A percentile compares a stretch with the other conserved stretches of the same genome.
Evolutionary conservation across 2,113 vertebrate species (phyloP).

Genomic region (Lontra canadensis): DNA sequence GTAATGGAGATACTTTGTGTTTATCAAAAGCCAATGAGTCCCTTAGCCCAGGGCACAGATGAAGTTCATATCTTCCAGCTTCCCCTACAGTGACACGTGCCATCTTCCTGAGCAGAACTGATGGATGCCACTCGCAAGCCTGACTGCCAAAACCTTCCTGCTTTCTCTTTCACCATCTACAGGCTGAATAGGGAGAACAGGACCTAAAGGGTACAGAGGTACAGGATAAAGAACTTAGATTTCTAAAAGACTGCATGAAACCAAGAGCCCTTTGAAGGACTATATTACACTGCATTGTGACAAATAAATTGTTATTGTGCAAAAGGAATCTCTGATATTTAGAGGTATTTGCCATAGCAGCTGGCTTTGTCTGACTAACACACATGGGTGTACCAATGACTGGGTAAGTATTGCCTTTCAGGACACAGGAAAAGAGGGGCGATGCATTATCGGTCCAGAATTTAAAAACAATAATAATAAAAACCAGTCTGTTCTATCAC

Average conservation of each 20-base stretch:
- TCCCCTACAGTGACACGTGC: background rate
- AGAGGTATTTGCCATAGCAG: background rate
- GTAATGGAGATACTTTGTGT: background rate
- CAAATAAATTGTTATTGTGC: background rate
- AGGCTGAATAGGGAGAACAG: background rate
- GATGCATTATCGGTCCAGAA: background rate
- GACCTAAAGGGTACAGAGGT: rapidly evolving
- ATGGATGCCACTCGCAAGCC: background rate
- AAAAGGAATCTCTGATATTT: background rate
- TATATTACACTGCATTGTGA: background rate
- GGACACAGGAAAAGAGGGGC: background rate
- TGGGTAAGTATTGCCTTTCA: background rate
- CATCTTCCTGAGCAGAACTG: background rate
- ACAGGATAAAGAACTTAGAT: background rate
- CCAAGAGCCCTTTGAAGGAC: background rate
- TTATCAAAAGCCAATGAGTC: background rate
- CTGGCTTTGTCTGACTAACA: background rate
- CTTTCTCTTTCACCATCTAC: background rate
- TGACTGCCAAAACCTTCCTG: background rate
- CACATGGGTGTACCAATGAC: background rate
- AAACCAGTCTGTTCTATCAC: background rate
- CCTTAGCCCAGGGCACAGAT: background rate
- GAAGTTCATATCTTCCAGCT: background rate
- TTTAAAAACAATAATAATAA: background rate
- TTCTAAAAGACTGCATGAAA: background rate